A percentile compares a stretch with the other conserved stretches of the same genome.
Conservation (phyloP, 1,140 invertebrate genomes). For the Stegodyphus dumicola region DNA sequence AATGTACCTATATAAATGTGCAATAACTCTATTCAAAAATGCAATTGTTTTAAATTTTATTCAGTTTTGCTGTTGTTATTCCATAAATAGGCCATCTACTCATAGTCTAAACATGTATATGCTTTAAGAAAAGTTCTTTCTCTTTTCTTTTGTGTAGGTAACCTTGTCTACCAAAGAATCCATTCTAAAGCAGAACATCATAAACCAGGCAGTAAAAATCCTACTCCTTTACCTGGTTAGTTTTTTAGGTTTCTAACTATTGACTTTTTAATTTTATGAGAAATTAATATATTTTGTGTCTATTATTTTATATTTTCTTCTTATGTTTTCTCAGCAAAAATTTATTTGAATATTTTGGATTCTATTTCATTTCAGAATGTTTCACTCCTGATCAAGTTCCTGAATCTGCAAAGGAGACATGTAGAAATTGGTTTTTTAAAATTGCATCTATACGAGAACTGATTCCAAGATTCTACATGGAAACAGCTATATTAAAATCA, state of each 20-base stretch:
- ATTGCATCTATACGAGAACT: slow-evolving; percentile 96
- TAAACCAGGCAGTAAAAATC: slow-evolving; percentile 72
- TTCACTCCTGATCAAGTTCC: slow-evolving; percentile 78
- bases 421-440: slow-evolving; percentile 99
- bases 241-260: not conserved
- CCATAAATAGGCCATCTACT: too few species aligned
- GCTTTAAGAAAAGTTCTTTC: too few species aligned
- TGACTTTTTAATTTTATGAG: too few species aligned
- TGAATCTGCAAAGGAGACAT: slow-evolving; percentile 93
- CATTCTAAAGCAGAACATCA: slow-evolving; percentile 80
- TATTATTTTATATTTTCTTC: not conserved
- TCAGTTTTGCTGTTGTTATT: not conserved
- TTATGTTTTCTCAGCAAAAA: not conserved
- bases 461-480: slow-evolving; percentile 90
- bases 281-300: not conserved
- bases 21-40: not conserved
- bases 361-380: slow-evolving; percentile 67
- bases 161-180: slow-evolving; percentile 89
- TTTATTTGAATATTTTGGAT: not conserved
- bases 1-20: not conserved
- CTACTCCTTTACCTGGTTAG: slow-evolving; percentile 75
- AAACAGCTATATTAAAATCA: slow-evolving; percentile 92
- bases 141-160: slow-evolving; percentile 15
- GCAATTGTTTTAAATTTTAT: not conserved
- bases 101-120: too few species aligned